A percentile compares a stretch with the other conserved stretches of the same genome.
Evolutionary conservation across 2,888 invertebrate genomes (phyloP).

Genomic region (Acrobasis consociella): DNA sequence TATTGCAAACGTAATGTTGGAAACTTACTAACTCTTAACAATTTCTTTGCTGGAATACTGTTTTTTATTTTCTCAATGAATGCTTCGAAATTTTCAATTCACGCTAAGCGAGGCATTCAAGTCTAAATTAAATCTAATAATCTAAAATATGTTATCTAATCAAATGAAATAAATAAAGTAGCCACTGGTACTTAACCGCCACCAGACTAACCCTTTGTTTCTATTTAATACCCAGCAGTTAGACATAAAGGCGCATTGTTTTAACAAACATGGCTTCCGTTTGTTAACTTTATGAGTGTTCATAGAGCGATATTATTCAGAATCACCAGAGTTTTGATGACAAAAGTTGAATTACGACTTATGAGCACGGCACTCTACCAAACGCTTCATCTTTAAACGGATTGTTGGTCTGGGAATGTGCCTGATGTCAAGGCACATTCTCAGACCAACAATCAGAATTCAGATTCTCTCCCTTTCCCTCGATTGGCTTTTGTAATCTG

Average conservation of each 20-base stretch:
- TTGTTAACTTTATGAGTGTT: background rate
- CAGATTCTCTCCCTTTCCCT: too few relatives aligned
- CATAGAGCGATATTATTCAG: background rate
- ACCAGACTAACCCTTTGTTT: background rate
- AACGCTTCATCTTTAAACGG: constrained; percentile 42
- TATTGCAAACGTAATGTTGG: too few relatives aligned
- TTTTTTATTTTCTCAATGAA: too few relatives aligned
- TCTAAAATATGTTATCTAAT: background rate
- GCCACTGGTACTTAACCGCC: background rate
- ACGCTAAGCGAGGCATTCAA: too few relatives aligned
- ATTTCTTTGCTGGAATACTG: too few relatives aligned
- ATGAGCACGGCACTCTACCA: constrained; percentile 43
- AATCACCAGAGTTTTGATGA: background rate
- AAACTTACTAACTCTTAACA: too few relatives aligned
- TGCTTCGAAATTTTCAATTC: too few relatives aligned
- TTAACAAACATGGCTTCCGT: background rate
- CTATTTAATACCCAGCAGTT: too few relatives aligned
- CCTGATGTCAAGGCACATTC: too few relatives aligned
- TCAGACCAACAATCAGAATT: too few relatives aligned
- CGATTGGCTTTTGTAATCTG: too few relatives aligned
- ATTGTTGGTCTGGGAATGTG: constrained; percentile 5
- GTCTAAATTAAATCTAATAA: too few relatives aligned
- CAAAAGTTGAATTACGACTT: background rate
- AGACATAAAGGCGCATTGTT: background rate
- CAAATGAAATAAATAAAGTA: background rate